phyloP scores from a whole-genome alignment of 2,888 invertebrate genomes.

The Scaptodrosophila latifasciaeformis region DNA sequence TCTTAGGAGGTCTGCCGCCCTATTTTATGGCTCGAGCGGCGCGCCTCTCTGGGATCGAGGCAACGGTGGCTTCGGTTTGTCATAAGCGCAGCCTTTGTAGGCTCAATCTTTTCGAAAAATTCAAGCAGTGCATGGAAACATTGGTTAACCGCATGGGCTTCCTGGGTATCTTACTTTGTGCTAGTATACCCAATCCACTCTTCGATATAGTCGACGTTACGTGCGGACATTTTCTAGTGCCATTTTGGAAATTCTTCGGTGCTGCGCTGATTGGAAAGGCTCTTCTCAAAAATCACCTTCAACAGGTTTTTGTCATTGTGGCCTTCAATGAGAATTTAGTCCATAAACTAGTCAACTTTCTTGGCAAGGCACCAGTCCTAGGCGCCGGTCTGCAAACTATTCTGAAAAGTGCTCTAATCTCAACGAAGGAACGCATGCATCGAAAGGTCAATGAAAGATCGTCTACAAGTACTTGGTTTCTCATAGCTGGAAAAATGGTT shows the following conservation, averaged over 20 bases:
- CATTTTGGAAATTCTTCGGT: conserved; percentile 99
- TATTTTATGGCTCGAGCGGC: conserved; percentile 99
- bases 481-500: conserved; percentile 80
- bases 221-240: conserved; percentile 98
- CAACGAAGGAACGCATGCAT: conserved; percentile 88
- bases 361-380: conserved; percentile 83
- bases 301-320: conserved; percentile 95
- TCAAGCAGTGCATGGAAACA: conserved; percentile 88
- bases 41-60: conserved; percentile 81
- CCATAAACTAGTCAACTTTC: conserved; percentile 80
- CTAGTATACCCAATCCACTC: conserved; percentile 97
- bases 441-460: conserved; percentile 69
- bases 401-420: conserved; percentile 87
- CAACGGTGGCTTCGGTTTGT: conserved; percentile 79
- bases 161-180: conserved; percentile 95
- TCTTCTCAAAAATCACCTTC: conserved; percentile 97
- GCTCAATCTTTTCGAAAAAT: conserved; percentile 81
- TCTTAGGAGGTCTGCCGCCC: conserved; percentile 97
- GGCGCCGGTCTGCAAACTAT: conserved; percentile 89
- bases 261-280: conserved; percentile 98
- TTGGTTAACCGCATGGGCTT: conserved; percentile 95
- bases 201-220: conserved; percentile 99
- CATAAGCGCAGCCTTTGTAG: conserved; percentile 78
- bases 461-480: conserved; percentile 76
- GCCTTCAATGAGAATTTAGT: conserved; percentile 96